These are phyloP conservation scores for Electrona antarctica DNA, from an alignment of 2,113 vertebrate genomes.

Conservation along the genomic window DNA sequence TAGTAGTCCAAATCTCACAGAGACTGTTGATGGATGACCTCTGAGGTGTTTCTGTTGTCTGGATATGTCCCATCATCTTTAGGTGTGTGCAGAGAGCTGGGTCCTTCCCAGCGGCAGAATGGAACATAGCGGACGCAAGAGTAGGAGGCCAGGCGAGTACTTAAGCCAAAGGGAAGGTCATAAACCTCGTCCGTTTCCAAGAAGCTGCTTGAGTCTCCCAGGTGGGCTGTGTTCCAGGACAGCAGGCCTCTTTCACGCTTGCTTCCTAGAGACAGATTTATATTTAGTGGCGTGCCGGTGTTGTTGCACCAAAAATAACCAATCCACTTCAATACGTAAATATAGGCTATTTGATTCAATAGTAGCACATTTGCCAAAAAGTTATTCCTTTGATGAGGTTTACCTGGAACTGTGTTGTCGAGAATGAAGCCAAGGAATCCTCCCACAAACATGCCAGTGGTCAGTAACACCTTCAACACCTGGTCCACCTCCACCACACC, in stretches of 20 bases:
- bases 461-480: too few species aligned
- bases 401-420: too few species aligned
- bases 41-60: background rate
- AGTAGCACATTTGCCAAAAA: background rate
- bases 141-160: slow-evolving; percentile 63
- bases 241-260: slow-evolving; percentile 82
- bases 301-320: too few species aligned
- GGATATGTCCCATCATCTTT: background rate
- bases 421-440: too few species aligned
- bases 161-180: slow-evolving; percentile 82
- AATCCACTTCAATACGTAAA: too few species aligned
- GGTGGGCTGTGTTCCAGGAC: slow-evolving; percentile 60
- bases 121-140: slow-evolving; percentile 78
- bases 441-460: too few species aligned
- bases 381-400: too few species aligned
- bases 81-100: background rate
- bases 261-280: slow-evolving; percentile 69
- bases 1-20: background rate
- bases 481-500: too few species aligned
- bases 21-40: background rate
- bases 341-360: background rate
- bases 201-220: slow-evolving; percentile 6
- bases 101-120: slow-evolving; percentile 72
- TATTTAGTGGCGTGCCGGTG: too few species aligned
- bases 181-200: slow-evolving; percentile 72